phyloP scores from a whole-genome alignment of 2,113 vertebrate genomes.

The Baryphthengus martii region DNA sequence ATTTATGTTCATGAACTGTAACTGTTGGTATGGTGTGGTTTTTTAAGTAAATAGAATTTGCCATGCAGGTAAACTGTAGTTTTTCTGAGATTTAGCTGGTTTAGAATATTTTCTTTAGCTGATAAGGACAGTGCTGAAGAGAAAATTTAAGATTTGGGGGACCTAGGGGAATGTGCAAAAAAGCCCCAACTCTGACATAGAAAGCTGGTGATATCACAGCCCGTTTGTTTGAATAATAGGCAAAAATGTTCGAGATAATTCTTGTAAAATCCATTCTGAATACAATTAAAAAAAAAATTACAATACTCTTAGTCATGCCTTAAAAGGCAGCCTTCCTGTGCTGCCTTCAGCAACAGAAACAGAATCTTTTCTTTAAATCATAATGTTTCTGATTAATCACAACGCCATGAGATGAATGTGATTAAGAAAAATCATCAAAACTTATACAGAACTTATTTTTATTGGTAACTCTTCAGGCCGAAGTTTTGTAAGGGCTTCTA shows the following conservation, averaged over 20 bases:
- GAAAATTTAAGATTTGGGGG: neutral
- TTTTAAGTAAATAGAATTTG: neutral
- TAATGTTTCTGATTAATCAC: neutral
- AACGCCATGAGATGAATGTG: neutral
- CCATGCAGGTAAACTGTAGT: neutral
- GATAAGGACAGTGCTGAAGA: neutral
- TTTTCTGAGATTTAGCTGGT: neutral
- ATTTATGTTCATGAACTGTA: neutral
- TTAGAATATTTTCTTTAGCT: neutral
- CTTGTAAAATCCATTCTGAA: neutral
- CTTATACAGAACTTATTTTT: neutral
- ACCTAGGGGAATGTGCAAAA: neutral
- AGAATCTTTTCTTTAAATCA: neutral
- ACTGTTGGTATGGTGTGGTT: neutral
- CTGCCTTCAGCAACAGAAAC: neutral
- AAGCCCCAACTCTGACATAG: accelerated
- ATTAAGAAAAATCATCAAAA: neutral
- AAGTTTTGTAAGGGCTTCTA: neutral
- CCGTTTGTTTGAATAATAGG: neutral
- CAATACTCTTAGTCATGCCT: neutral
- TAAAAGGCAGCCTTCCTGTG: neutral
- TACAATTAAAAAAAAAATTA: neutral
- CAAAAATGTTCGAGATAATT: neutral
- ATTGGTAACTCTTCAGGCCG: neutral
- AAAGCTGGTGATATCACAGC: neutral